A percentile compares a stretch with the other conserved stretches of the same genome.
Evolutionary conservation across 2,797 vertebrate species (phyloP).

Genomic region (Aeoliscus strigatus): DNA sequence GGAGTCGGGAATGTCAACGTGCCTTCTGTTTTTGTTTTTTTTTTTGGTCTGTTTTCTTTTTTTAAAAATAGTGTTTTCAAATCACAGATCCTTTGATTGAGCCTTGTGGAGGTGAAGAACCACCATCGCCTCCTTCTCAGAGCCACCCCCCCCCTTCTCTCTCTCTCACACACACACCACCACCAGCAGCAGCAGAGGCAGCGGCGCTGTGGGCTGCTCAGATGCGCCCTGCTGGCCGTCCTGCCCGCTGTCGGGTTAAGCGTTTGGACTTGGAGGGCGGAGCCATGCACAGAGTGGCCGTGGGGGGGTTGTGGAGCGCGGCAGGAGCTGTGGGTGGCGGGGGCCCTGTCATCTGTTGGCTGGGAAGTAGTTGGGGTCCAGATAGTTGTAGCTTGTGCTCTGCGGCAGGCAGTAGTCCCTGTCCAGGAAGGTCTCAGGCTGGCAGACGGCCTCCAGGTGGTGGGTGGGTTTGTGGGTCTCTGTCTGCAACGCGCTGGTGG

Average conservation of each 20-base stretch:
- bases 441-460: slow-evolving; percentile 90
- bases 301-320: slow-evolving; percentile 65
- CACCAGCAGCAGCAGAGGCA: slow-evolving; percentile 42
- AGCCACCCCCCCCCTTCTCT: too few relatives aligned
- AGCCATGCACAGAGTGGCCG: slow-evolving; percentile 85
- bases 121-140: slow-evolving; percentile 46
- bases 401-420: slow-evolving; percentile 98
- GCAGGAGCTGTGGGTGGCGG: slow-evolving; percentile 61
- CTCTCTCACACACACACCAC: too few relatives aligned
- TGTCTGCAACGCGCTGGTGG: slow-evolving; percentile 86
- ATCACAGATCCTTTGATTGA: slow-evolving; percentile 63
- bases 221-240: slow-evolving; percentile 51
- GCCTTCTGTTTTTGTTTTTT: slow-evolving; percentile 71
- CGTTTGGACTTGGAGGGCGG: slow-evolving; percentile 81
- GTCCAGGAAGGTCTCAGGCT: slow-evolving; percentile 91
- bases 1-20: slow-evolving; percentile 74
- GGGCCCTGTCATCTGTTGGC: slow-evolving; percentile 98
- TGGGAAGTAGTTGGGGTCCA: slow-evolving; percentile 99
- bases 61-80: slow-evolving; percentile 65
- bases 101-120: slow-evolving; percentile 76
- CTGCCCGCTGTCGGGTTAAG: slow-evolving; percentile 77
- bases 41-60: slow-evolving; percentile 24
- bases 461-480: slow-evolving; percentile 93
- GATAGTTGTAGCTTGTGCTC: slow-evolving; percentile 94
- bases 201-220: slow-evolving; percentile 51